These are phyloP conservation scores for Cheilosia vernalis DNA, from an alignment of 2,888 invertebrate species.

Conservation along the genomic window DNA sequence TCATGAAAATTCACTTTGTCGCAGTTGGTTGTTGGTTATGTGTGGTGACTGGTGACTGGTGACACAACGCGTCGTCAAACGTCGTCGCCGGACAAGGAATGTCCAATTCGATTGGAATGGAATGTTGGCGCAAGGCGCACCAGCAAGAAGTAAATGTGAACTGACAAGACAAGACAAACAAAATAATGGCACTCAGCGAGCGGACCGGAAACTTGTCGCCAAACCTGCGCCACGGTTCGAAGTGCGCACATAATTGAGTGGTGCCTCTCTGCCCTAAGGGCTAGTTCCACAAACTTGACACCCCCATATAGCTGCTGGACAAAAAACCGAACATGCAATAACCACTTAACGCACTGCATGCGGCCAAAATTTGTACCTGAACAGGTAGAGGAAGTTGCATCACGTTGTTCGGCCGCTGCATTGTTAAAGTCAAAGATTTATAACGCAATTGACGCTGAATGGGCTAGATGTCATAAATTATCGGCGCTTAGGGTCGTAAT, in stretches of 20 bases:
- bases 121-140: conserved; percentile 75
- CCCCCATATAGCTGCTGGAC: conserved; percentile 19
- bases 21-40: conserved; percentile 9
- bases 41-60: conserved; percentile 51
- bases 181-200: conserved; percentile 76
- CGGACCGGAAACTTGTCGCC: conserved; percentile 80
- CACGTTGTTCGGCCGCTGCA: conserved; percentile 19
- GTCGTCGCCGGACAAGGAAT: conserved; percentile 32
- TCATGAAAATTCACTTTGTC: conserved; percentile 34
- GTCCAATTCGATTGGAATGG: conserved; percentile 66
- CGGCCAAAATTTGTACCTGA: conserved; percentile 66
- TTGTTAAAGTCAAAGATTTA: conserved; percentile 77
- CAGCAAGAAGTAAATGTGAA: conserved; percentile 24
- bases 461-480: conserved; percentile 81
- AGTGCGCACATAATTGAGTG: conserved; percentile 63
- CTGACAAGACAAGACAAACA: not conserved
- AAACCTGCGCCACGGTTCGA: conserved; percentile 67
- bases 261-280: conserved; percentile 52
- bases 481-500: conserved; percentile 78
- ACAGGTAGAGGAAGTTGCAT: conserved; percentile 61
- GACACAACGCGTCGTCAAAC: conserved; percentile 31
- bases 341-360: conserved; percentile 79
- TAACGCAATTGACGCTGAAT: conserved; percentile 78
- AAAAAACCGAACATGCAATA: conserved; percentile 38
- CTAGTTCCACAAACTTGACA: conserved; percentile 56